These are phyloP conservation scores for Anhinga rufa DNA, from an alignment of 2,113 vertebrate genomes.

Conservation along the genomic window DNA sequence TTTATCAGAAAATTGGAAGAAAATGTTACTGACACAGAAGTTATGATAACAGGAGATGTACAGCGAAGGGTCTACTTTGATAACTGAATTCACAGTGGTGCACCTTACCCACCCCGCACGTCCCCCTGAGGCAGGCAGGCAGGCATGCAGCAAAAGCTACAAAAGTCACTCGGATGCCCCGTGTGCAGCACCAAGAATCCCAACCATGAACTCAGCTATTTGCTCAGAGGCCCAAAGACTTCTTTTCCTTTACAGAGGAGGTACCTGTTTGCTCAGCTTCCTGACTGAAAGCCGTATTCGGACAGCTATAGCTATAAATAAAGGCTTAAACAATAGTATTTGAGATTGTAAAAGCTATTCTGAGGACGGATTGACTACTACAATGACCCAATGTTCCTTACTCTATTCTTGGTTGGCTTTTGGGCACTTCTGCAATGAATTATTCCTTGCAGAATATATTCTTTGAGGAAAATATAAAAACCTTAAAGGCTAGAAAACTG, in stretches of 20 bases:
- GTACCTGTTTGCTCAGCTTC: not conserved
- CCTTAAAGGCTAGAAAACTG: not conserved
- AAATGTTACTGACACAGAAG: not conserved
- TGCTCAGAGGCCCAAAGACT: not conserved
- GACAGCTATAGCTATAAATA: not conserved
- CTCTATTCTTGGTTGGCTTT: not conserved
- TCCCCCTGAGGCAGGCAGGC: not conserved
- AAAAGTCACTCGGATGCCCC: not conserved
- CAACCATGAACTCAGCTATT: not conserved
- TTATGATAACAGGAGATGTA: not conserved
- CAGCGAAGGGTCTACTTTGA: not conserved
- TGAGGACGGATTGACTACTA: not conserved
- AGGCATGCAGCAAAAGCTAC: not conserved
- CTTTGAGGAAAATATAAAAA: not conserved
- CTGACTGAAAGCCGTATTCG: not conserved
- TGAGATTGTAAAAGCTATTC: not conserved
- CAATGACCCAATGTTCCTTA: not conserved
- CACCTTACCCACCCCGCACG: not conserved
- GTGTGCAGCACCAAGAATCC: not conserved
- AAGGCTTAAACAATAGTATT: not conserved
- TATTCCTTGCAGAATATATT: not conserved
- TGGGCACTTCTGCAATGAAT: not conserved
- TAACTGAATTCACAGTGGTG: not conserved
- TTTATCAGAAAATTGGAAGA: not conserved
- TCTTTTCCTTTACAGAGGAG: not conserved